Evolutionary conservation across 1,140 invertebrate species (phyloP).

Genomic region (Ceratina calcarata): DNA sequence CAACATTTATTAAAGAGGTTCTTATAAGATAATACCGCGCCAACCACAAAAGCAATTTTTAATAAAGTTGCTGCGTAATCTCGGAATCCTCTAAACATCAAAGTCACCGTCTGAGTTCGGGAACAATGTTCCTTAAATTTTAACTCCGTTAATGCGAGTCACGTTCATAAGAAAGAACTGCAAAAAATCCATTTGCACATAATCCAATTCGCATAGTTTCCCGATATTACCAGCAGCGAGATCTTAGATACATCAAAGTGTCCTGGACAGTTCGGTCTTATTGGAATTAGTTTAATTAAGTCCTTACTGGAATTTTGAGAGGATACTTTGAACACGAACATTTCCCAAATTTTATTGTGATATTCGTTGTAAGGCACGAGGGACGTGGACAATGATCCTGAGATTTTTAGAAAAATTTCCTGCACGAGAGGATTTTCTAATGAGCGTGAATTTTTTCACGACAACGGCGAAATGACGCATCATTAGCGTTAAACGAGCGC

Average conservation of each 20-base stretch:
- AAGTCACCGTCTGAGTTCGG: background rate
- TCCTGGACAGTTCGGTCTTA: no score
- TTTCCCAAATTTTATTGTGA: background rate
- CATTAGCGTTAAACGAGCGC: constrained; percentile 36
- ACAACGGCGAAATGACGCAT: constrained; percentile 29
- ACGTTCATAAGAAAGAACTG: background rate
- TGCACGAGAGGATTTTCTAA: constrained; percentile 11
- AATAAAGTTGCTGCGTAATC: constrained; percentile 1
- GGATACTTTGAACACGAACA: background rate
- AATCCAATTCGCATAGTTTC: background rate
- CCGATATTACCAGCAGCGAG: no score
- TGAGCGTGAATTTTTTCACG: constrained; percentile 27
- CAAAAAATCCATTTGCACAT: background rate
- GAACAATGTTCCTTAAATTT: background rate
- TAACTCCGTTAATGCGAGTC: background rate
- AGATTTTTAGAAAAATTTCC: background rate
- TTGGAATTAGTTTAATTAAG: background rate
- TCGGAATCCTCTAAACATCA: background rate
- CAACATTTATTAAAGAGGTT: background rate
- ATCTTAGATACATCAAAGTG: no score
- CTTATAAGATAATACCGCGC: no score
- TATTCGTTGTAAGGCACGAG: background rate
- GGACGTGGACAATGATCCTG: no score
- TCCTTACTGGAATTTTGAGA: background rate
- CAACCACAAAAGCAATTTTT: background rate